Conservation (phyloP, 2,113 vertebrate species). For the Pao palembangensis region DNA sequence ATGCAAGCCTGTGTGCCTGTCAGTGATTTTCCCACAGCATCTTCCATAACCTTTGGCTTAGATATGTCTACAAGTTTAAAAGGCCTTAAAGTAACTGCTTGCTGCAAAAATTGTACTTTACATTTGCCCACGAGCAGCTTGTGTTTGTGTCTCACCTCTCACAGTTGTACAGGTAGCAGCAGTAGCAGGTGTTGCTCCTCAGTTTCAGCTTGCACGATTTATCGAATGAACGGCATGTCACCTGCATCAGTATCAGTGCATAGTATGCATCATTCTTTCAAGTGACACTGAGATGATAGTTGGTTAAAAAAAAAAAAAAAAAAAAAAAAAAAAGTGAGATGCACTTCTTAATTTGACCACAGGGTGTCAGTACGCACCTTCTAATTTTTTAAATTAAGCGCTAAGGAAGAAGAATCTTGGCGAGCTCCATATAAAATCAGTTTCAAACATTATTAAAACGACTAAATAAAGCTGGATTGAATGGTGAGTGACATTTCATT, state of each 20-base stretch:
- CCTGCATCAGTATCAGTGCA: constrained; percentile 62
- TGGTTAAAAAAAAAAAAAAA: too few species aligned
- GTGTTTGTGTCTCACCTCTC: constrained; percentile 79
- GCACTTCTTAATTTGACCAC: constrained; percentile 12
- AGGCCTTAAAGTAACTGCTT: not conserved
- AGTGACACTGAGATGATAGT: not conserved
- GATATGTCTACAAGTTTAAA: too few species aligned
- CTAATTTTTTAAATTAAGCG: not conserved
- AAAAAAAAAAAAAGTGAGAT: too few species aligned
- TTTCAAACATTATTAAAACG: not conserved
- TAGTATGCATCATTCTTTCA: too few species aligned
- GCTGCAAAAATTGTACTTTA: too few species aligned
- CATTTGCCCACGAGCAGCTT: too few species aligned
- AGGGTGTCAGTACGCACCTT: constrained; percentile 27
- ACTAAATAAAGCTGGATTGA: too few species aligned
- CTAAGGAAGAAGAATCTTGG: not conserved
- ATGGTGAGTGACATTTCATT: too few species aligned
- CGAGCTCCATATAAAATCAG: not conserved
- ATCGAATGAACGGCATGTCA: constrained; percentile 78
- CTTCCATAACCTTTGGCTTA: too few species aligned
- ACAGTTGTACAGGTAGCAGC: constrained; percentile 91
- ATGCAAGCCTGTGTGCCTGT: not conserved
- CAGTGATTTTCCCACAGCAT: not conserved
- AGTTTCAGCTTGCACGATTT: constrained; percentile 81
- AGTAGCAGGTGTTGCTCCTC: constrained; percentile 90